These are phyloP conservation scores for Sinodicranocentrus sp. DNA, from an alignment of 2,888 invertebrate species.

Conservation along the genomic window DNA sequence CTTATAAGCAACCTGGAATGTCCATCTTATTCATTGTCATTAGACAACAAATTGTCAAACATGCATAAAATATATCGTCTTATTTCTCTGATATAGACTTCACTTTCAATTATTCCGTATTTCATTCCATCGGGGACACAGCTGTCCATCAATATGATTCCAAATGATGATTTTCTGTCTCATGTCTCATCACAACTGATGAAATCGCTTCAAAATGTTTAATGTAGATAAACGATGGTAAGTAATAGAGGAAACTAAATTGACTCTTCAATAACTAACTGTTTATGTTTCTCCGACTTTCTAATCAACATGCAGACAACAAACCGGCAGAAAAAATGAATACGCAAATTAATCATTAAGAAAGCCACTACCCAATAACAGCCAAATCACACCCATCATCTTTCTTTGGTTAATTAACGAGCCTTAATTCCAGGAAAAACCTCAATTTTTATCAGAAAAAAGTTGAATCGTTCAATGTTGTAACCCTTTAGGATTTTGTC, in stretches of 20 bases:
- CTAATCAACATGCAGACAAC: neutral
- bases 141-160: slow-evolving; percentile 38
- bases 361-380: slow-evolving; percentile 37
- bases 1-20: no score
- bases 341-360: slow-evolving; percentile 26
- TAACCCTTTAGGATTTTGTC: no score
- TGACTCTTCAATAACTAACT: slow-evolving; percentile 12
- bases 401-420: slow-evolving; percentile 44
- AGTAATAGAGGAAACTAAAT: slow-evolving; percentile 41
- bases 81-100: neutral
- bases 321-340: slow-evolving; percentile 29
- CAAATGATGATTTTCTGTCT: slow-evolving; percentile 21
- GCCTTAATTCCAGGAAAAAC: no score
- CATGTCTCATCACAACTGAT: slow-evolving; percentile 16
- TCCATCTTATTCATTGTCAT: slow-evolving; percentile 37
- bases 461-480: no score
- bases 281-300: slow-evolving; percentile 14
- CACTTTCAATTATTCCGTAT: neutral
- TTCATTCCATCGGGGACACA: neutral
- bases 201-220: slow-evolving; percentile 34
- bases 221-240: slow-evolving; percentile 52
- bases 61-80: slow-evolving; percentile 8
- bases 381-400: slow-evolving; percentile 49
- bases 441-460: no score
- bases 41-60: slow-evolving; percentile 44